A percentile compares a stretch with the other conserved stretches of the same genome.
phyloP scores from a whole-genome alignment of 53 echinoderm and acorn worm genomes.

The Paracentrotus lividus region DNA sequence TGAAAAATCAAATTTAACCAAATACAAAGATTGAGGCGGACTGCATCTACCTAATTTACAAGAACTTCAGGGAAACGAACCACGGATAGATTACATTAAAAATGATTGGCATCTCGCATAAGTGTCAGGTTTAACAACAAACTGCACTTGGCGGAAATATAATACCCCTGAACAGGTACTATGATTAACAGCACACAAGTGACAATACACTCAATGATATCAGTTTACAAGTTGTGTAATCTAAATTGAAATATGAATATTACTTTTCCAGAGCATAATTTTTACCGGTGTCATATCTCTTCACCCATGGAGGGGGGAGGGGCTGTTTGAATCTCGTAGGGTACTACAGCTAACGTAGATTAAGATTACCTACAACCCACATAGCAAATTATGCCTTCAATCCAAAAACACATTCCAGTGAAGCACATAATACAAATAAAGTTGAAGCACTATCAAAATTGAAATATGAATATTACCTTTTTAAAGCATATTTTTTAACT shows the following conservation, averaged over 20 bases:
- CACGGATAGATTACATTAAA: not conserved
- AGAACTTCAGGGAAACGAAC: not conserved
- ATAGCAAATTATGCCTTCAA: no score
- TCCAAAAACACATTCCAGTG: no score
- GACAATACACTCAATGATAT: not conserved
- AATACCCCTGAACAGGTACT: not conserved
- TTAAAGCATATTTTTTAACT: not conserved
- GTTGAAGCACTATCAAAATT: no score
- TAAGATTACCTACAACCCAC: no score
- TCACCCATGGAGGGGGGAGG: not conserved
- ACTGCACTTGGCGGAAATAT: not conserved
- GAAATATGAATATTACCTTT: not conserved
- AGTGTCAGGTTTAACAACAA: conserved; percentile 9
- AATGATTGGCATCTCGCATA: not conserved
- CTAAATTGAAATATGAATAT: not conserved
- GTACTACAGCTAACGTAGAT: no score
- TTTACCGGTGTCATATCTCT: not conserved
- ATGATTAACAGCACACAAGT: not conserved
- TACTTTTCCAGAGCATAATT: not conserved
- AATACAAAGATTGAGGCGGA: not conserved
- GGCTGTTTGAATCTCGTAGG: no score
- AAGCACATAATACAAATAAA: no score
- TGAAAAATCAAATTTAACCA: not conserved
- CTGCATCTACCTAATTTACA: not conserved
- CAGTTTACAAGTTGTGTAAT: not conserved